These are phyloP conservation scores for Apodemia mormo DNA, from an alignment of 2,888 invertebrate genomes.

Conservation along the genomic window DNA sequence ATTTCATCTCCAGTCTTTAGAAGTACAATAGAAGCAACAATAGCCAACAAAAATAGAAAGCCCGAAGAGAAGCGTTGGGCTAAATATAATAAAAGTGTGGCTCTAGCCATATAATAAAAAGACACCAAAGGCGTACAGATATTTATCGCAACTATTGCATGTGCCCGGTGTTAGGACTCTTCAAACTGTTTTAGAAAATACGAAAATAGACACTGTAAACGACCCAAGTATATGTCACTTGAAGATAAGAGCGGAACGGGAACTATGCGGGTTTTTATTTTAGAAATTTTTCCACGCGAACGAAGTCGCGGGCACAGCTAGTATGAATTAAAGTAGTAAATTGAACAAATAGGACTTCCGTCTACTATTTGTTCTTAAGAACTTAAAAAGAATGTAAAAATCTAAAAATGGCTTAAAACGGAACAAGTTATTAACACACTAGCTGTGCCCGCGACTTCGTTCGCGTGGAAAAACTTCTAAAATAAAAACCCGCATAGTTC, in stretches of 20 bases:
- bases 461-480: too few species aligned
- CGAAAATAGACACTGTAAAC: slow-evolving; percentile 26
- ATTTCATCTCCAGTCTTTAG: slow-evolving; percentile 1
- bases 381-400: too few species aligned
- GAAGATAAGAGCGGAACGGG: neutral
- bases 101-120: slow-evolving; percentile 24
- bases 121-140: slow-evolving; percentile 27
- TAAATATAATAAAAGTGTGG: neutral
- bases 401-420: too few species aligned
- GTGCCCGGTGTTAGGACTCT: slow-evolving; percentile 27
- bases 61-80: neutral
- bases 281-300: too few species aligned
- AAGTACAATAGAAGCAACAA: neutral
- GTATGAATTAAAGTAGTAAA: too few species aligned
- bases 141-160: slow-evolving; percentile 15
- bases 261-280: too few species aligned
- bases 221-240: neutral
- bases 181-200: slow-evolving; percentile 24
- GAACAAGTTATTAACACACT: too few species aligned
- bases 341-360: too few species aligned
- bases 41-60: neutral
- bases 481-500: too few species aligned
- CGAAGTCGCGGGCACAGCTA: too few species aligned
- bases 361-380: too few species aligned
- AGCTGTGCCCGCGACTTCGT: too few species aligned